Base-by-base conservation (phyloP, 2,888 invertebrate species). In the Athrips mouffetella region DNA sequence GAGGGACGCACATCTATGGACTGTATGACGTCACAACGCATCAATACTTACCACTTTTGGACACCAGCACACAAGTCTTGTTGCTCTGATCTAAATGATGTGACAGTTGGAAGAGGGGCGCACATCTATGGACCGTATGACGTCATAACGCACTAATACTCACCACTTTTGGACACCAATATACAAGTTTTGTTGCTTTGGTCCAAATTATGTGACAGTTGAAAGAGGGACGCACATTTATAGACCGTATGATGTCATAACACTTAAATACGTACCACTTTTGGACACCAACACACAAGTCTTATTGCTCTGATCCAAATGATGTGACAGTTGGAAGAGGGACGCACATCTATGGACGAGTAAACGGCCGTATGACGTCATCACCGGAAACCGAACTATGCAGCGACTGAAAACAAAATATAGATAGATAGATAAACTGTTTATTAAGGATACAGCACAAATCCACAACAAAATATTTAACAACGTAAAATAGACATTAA, bases 161-260 rank as follows among this genome's bases (percentile, higher is more conserved):
- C n/a, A n/a, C n/a, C n/a, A n/a, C n/a, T n/a, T n/a, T n/a, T n/a
- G 54, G 96, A 95, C 0, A 96, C 95, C 47, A 97, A 92, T 46
- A 96, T 95, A 47, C 94, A 93, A 63, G 91, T 91, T 76, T 92
- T 93, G 52, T 95, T 96, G 11, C 92, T 90, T 53, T 93, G 91
- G 83, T 98, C 98, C 16, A 98, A 93, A 70, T 97, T 96, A 78
- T 98, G 98, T 48, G 96, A 95, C 90, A 98, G 93, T 48, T 97
- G 97, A 85, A 98, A 98, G 71, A 95, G 95, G 13, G 97, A 94
- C 0, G 98, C 97, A 52, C 96, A 95, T 25, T 98, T 93, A 77
- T 98, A 98, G 1, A 98, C 98, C 97, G 89, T 98, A 98, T 47
- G 98, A 97, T 52, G 97, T 95, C 94, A 97, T 96, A 73, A 94